Base-by-base conservation (phyloP, 2,113 vertebrate species). In the Hoplias malabaricus region DNA sequence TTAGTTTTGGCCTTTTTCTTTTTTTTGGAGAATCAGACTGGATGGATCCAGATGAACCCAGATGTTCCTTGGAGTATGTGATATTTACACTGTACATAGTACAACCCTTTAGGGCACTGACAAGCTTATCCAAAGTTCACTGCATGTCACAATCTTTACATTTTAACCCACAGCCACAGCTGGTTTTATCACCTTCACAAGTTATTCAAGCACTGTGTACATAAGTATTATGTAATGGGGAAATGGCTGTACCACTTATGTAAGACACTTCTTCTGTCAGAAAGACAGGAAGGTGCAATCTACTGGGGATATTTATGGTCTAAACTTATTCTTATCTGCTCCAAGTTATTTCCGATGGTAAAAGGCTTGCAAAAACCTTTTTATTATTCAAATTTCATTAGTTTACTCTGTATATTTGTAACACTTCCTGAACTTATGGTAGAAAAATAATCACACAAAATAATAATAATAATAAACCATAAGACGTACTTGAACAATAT, bases 181-280 rank as follows among this genome's bases (percentile, higher is more conserved):
- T 61, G 54, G 19, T 33, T 12, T 2, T 29, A 33, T 29, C 19
- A 21, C 19, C 31, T 1, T 8, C 5, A 66, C 12, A 29, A 21
- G 14, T 38, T 50, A 48, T 21, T 29, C 57, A 65, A n/a, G 65
- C 3, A n/a, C n/a, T 56, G 23, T 67, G 63, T 54, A 67, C 71
- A 31, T 62, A 34, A 40, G 11, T 14, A n/a, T 69, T 77, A 77
- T 33, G 75, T 69, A 59, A 61, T 33, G n/a, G 67, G 46, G 43
- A 2, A 34, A 11, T 53, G 38, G 53, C 50, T 68, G 42, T 5
- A 43, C 38, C 9, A 53, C 25, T 73, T 40, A 75, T 66, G 33
- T 66, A 54, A 75, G 23, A 31, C 19, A 43, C 19, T 40, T 9
- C 36, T 9, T 23, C 33, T 29, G 63, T 46, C 38, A 14, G 11